Percentiles rank a stretch among this genome's conserved stretches.
phyloP scores from a whole-genome alignment of 2,888 invertebrate genomes.

The Acronicta alni region DNA sequence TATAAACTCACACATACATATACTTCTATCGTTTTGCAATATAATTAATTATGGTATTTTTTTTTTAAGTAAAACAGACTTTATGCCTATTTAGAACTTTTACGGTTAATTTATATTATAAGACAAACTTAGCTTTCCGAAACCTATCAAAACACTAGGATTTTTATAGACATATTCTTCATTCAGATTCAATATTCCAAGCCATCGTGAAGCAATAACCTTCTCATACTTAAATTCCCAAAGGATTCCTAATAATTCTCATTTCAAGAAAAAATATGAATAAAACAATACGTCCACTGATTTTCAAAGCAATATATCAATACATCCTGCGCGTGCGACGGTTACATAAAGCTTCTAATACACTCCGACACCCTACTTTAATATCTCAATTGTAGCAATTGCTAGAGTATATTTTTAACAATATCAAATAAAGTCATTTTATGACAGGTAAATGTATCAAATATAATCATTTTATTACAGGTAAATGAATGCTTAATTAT shows the following conservation, averaged over 20 bases:
- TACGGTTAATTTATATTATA: background rate
- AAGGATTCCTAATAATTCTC: constrained; percentile 43
- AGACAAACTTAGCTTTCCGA: background rate
- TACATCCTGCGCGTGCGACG: constrained; percentile 58
- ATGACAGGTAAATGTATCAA: too few species aligned
- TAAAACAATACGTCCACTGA: constrained; percentile 45
- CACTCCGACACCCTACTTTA: constrained; percentile 40
- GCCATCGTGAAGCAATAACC: constrained; percentile 38
- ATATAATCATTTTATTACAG: too few species aligned
- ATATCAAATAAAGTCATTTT: too few species aligned
- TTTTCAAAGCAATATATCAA: constrained; percentile 57
- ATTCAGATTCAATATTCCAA: constrained; percentile 5
- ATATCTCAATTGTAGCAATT: constrained; percentile 34
- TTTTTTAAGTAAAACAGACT: too few species aligned
- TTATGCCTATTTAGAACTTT: background rate
- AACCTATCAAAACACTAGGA: too few species aligned
- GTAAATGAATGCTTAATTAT: too few species aligned
- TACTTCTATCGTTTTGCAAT: too few species aligned
- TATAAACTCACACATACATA: too few species aligned
- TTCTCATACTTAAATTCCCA: constrained; percentile 39
- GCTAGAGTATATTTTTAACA: background rate
- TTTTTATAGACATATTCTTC: too few species aligned
- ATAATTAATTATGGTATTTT: too few species aligned
- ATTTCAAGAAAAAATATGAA: constrained; percentile 51
- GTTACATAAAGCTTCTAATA: constrained; percentile 44